phyloP scores from a whole-genome alignment of 2,888 invertebrate species.

The Himalopsyche japonica region DNA sequence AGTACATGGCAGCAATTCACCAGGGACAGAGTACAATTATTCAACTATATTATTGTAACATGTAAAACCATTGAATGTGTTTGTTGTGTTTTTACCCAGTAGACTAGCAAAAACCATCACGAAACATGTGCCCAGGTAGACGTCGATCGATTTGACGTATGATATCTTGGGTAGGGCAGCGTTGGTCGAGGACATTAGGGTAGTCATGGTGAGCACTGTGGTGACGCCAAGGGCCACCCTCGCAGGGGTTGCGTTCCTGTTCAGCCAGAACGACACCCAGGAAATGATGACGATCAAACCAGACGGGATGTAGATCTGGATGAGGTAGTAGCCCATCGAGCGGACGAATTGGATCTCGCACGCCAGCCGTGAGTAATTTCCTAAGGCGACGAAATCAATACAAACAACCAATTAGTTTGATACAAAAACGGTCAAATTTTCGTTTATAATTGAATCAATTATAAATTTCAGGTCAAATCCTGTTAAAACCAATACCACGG shows the following conservation, averaged over 20 bases:
- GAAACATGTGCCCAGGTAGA: constrained; percentile 96
- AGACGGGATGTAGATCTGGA: constrained; percentile 98
- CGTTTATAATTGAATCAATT: neutral
- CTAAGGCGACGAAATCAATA: constrained; percentile 54
- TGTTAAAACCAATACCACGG: neutral
- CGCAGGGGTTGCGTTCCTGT: constrained; percentile 92
- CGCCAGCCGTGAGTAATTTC: constrained; percentile 94
- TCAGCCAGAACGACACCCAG: constrained; percentile 97
- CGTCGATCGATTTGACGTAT: constrained; percentile 97
- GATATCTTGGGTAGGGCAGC: constrained; percentile 97
- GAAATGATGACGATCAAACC: constrained; percentile 96
- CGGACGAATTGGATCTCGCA: constrained; percentile 97
- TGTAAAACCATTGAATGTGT: neutral
- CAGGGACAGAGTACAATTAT: neutral
- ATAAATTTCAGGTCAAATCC: neutral
- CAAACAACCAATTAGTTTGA: neutral
- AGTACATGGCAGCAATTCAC: neutral
- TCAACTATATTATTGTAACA: neutral
- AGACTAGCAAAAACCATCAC: constrained; percentile 98
- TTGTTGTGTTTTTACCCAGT: constrained; percentile 69
- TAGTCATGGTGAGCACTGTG: constrained; percentile 97
- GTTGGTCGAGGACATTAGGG: constrained; percentile 95
- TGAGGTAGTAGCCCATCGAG: constrained; percentile 98
- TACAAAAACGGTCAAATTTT: neutral
- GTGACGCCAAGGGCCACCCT: constrained; percentile 92